These are phyloP conservation scores for Drosophila falleni DNA, from an alignment of 2,888 invertebrate genomes.

Conservation along the genomic window DNA sequence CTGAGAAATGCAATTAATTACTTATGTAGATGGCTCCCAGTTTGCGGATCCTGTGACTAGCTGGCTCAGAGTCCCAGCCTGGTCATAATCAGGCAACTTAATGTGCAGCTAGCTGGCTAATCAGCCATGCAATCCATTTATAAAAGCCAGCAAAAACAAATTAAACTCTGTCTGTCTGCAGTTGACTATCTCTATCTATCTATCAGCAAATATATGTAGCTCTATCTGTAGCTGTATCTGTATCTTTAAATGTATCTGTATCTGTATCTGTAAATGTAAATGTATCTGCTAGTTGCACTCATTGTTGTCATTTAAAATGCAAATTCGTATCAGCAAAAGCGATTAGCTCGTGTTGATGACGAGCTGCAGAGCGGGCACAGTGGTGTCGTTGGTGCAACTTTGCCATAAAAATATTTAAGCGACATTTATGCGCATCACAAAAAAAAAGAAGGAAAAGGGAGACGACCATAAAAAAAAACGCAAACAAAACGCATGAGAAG, in stretches of 20 bases:
- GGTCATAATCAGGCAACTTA: conserved; percentile 69
- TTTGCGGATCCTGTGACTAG: conserved; percentile 15
- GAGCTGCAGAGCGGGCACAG: conserved; percentile 2
- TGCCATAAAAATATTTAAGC: conserved; percentile 81
- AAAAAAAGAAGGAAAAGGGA: conserved; percentile 1
- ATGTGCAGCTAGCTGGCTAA: conserved; percentile 61
- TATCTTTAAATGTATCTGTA: conserved; percentile 15
- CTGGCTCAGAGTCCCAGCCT: conserved; percentile 2
- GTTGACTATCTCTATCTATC: conserved; percentile 19
- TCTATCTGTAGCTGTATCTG: neutral
- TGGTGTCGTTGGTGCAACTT: neutral
- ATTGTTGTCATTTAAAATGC: conserved; percentile 66
- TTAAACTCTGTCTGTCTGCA: conserved; percentile 43
- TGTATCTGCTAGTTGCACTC: conserved; percentile 35
- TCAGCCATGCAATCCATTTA: conserved; percentile 69
- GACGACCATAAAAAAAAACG: conserved; percentile 38
- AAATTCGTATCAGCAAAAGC: conserved; percentile 72
- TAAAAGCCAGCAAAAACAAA: conserved; percentile 64
- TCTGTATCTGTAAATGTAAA: conserved; percentile 15
- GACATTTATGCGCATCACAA: conserved; percentile 66
- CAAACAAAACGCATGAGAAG: conserved; percentile 55
- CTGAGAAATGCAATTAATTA: conserved; percentile 75
- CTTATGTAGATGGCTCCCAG: conserved; percentile 67
- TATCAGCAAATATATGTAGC: conserved; percentile 4
- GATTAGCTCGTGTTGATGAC: conserved; percentile 66